Conservation (phyloP, 2,113 vertebrate genomes). For the Cromileptes altivelis region DNA sequence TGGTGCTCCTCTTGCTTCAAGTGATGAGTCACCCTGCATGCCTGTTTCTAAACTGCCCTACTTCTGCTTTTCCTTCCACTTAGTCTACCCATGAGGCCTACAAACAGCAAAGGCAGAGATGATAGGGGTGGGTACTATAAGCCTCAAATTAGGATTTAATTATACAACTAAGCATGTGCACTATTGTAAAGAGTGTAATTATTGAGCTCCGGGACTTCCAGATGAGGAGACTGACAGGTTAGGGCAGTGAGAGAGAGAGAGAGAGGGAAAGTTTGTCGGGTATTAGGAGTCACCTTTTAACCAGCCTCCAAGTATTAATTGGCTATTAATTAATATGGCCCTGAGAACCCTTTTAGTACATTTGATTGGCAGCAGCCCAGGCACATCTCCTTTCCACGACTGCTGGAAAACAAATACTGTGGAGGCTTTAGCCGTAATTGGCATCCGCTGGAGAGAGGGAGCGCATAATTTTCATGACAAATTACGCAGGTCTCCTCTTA, state of each 20-base stretch:
- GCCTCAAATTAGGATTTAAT: slow-evolving; percentile 36
- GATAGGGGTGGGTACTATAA: neutral
- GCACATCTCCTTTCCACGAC: slow-evolving; percentile 37
- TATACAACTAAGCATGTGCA: slow-evolving; percentile 12
- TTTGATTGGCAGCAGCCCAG: slow-evolving; percentile 75
- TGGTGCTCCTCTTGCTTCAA: slow-evolving; percentile 21
- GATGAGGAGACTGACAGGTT: slow-evolving; percentile 43
- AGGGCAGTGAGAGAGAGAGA: slow-evolving; percentile 26
- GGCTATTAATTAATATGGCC: slow-evolving; percentile 58
- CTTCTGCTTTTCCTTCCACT: slow-evolving; percentile 9
- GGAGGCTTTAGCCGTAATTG: slow-evolving; percentile 65
- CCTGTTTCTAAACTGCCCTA: slow-evolving; percentile 41
- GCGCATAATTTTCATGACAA: slow-evolving; percentile 42
- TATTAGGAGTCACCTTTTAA: slow-evolving; percentile 57
- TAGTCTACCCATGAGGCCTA: slow-evolving; percentile 1
- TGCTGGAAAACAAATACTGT: slow-evolving; percentile 52
- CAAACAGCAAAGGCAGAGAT: neutral
- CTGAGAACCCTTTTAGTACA: slow-evolving; percentile 45
- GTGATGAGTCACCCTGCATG: slow-evolving; percentile 48
- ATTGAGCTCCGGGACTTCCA: slow-evolving; percentile 14
- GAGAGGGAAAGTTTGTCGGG: neutral
- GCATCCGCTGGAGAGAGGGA: slow-evolving; percentile 31
- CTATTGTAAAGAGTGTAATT: slow-evolving; percentile 40
- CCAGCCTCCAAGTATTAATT: slow-evolving; percentile 54
- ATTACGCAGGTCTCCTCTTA: slow-evolving; percentile 54